Evolutionary conservation across 2,797 vertebrate genomes (phyloP).

Genomic region (Triplophysa yarkandensis): DNA sequence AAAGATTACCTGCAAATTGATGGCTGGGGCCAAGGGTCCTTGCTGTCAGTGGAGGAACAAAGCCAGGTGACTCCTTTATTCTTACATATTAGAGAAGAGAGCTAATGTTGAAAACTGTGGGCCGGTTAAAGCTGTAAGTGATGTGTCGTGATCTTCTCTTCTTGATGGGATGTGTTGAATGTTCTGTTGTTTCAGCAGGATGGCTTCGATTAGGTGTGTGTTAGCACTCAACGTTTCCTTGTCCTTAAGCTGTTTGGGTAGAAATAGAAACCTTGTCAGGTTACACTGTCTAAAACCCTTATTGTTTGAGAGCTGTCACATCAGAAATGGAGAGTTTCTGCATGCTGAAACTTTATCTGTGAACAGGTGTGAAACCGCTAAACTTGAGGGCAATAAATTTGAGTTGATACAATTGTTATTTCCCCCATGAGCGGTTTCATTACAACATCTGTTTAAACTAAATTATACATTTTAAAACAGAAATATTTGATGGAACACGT

Average conservation of each 20-base stretch:
- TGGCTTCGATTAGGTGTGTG: slow-evolving; percentile 60
- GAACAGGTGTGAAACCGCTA: slow-evolving; percentile 59
- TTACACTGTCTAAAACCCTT: slow-evolving; percentile 56
- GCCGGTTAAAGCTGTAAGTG: slow-evolving; percentile 62
- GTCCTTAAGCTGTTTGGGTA: slow-evolving; percentile 64
- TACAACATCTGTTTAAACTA: neutral
- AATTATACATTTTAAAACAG: too few relatives aligned
- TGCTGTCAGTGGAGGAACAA: slow-evolving; percentile 65
- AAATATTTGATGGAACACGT: too few relatives aligned
- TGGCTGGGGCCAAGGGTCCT: slow-evolving; percentile 64
- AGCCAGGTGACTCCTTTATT: slow-evolving; percentile 54
- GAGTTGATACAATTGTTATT: slow-evolving; percentile 39
- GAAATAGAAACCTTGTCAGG: slow-evolving; percentile 64
- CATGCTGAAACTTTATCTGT: slow-evolving; percentile 61
- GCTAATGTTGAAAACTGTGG: slow-evolving; percentile 66
- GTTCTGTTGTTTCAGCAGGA: slow-evolving; percentile 54
- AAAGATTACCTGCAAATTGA: slow-evolving; percentile 67
- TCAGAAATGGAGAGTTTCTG: slow-evolving; percentile 69
- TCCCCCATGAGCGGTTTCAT: slow-evolving; percentile 17
- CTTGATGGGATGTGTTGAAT: slow-evolving; percentile 60
- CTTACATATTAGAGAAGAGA: slow-evolving; percentile 48
- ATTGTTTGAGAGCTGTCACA: slow-evolving; percentile 63
- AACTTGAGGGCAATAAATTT: slow-evolving; percentile 45
- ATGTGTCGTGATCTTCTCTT: slow-evolving; percentile 36
- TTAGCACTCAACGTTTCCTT: slow-evolving; percentile 59